These are phyloP conservation scores for Petrolisthes cinctipes DNA, from an alignment of 2,888 invertebrate species.

Conservation along the genomic window DNA sequence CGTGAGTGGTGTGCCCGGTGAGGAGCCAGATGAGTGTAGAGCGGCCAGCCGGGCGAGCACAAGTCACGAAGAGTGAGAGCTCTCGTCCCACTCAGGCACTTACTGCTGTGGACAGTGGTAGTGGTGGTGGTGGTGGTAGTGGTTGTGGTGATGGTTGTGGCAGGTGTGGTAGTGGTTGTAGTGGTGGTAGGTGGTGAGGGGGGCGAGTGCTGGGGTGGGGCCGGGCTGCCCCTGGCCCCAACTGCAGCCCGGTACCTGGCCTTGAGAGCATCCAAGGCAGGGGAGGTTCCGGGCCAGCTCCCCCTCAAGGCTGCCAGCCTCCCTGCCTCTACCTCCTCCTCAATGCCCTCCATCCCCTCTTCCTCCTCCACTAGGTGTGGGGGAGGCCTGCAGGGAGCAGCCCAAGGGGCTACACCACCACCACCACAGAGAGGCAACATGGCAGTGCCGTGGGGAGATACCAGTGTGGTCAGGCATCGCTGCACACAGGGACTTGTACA, in stretches of 20 bases:
- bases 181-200: constrained; percentile 49
- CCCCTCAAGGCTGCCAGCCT: constrained; percentile 43
- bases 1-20: neutral
- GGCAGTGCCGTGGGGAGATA: neutral
- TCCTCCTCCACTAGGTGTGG: constrained; percentile 59
- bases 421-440: neutral
- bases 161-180: constrained; percentile 45
- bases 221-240: constrained; percentile 51
- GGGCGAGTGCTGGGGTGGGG: constrained; percentile 40
- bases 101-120: constrained; percentile 44
- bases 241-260: constrained; percentile 56
- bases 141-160: constrained; percentile 41
- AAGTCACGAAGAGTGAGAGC: constrained; percentile 39
- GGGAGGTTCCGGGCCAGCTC: constrained; percentile 50
- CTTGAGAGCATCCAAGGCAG: constrained; percentile 53
- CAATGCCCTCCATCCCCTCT: constrained; percentile 50
- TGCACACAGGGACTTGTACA: constrained; percentile 19
- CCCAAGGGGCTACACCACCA: constrained; percentile 38
- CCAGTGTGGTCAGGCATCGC: neutral
- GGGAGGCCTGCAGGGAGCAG: constrained; percentile 46
- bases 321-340: constrained; percentile 56
- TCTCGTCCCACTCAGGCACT: constrained; percentile 27
- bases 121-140: constrained; percentile 44
- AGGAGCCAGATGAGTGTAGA: constrained; percentile 14
- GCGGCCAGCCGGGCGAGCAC: constrained; percentile 26